A percentile compares a stretch with the other conserved stretches of the same genome.
phyloP scores from a whole-genome alignment of 2,113 vertebrate species.

The Ornithorhynchus anatinus region DNA sequence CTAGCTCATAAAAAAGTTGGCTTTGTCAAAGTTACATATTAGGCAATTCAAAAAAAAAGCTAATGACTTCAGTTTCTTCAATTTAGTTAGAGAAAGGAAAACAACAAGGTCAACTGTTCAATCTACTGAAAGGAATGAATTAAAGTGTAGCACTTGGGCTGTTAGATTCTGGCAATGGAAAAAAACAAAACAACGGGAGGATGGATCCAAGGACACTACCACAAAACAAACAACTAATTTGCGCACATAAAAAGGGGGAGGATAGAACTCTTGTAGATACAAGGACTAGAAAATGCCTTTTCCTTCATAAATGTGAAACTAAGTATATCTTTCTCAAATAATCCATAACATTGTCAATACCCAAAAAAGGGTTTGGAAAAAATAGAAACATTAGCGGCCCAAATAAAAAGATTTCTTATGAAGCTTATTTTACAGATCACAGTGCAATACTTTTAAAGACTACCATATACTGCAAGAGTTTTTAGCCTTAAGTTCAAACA shows the following conservation, averaged over 20 bases:
- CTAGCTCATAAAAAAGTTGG: background rate
- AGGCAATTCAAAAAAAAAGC: slow-evolving; percentile 6
- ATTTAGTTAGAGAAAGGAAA: slow-evolving; percentile 17
- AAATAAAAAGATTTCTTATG: background rate
- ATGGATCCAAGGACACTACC: background rate
- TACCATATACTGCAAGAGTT: background rate
- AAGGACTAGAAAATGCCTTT: background rate
- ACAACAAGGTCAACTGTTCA: background rate
- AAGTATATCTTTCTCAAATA: background rate
- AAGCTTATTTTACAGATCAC: background rate
- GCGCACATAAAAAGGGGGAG: background rate
- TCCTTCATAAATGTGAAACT: slow-evolving; percentile 1
- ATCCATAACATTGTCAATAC: background rate
- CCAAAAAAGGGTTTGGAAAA: slow-evolving; percentile 11
- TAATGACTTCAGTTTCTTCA: slow-evolving; percentile 1
- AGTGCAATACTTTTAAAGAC: background rate
- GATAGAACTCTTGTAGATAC: background rate
- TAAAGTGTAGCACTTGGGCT: background rate
- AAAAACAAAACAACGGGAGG: background rate
- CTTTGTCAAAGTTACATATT: background rate
- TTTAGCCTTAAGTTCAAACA: background rate
- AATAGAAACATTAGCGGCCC: background rate
- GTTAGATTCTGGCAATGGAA: background rate
- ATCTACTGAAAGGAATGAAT: background rate
- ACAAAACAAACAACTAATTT: background rate